These are phyloP conservation scores for Zaprionus lineosus DNA, from an alignment of 2,888 invertebrate genomes.

Conservation along the genomic window DNA sequence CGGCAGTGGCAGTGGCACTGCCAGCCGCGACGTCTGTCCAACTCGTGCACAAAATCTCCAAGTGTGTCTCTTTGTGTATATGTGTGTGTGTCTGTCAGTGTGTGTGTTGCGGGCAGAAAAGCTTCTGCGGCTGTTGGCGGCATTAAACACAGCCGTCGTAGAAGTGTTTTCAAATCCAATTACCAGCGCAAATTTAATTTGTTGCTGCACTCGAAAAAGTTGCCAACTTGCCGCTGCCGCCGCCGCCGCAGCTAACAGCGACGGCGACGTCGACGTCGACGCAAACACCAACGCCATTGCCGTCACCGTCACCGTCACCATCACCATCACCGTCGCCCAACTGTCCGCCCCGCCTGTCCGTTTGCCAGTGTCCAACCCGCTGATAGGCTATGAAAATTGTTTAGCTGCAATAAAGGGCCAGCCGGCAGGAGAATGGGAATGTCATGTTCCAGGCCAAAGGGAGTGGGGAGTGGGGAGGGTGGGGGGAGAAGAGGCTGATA, in stretches of 20 bases:
- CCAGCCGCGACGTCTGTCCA: constrained; percentile 43
- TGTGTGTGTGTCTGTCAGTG: constrained; percentile 4
- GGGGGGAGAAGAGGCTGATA: background rate
- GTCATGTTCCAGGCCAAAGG: constrained; percentile 1
- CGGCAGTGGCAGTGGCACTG: constrained; percentile 12
- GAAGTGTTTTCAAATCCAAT: constrained; percentile 78
- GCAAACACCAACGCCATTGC: no score
- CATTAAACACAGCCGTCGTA: constrained; percentile 71
- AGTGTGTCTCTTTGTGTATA: constrained; percentile 23
- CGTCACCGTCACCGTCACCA: no score
- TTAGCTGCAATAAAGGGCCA: constrained; percentile 73
- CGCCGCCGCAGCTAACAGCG: no score
- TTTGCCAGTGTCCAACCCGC: constrained; percentile 23
- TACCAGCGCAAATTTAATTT: constrained; percentile 77
- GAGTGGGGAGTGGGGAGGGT: background rate
- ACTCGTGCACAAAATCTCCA: constrained; percentile 50
- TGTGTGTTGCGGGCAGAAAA: constrained; percentile 36
- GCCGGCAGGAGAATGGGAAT: constrained; percentile 1
- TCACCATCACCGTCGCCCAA: background rate
- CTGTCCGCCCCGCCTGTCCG: background rate
- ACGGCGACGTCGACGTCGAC: no score
- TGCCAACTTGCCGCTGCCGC: constrained; percentile 61
- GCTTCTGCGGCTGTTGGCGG: constrained; percentile 70
- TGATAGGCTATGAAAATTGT: constrained; percentile 77
- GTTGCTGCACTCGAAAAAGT: constrained; percentile 78